A percentile compares a stretch with the other conserved stretches of the same genome.
These are phyloP conservation scores for Parazoanthus swiftii DNA, from an alignment of 92 coral and sea anemone genomes.

Conservation along the genomic window DNA sequence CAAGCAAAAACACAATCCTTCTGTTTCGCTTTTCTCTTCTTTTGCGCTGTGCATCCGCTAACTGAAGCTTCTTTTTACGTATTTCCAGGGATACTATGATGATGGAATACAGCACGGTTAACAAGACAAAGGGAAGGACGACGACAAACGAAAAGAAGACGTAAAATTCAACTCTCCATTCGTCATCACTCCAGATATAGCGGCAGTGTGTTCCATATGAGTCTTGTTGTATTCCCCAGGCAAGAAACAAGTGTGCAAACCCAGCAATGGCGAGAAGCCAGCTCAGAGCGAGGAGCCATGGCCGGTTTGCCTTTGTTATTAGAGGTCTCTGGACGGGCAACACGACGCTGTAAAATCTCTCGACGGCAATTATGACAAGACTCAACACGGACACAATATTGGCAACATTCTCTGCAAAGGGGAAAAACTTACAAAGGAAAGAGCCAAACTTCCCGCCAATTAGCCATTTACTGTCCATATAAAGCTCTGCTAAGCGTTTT, in stretches of 20 bases:
- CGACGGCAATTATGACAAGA: conserved; percentile 15
- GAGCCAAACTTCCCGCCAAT: conserved; percentile 29
- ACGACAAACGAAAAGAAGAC: conserved; percentile 17
- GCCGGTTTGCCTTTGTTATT: conserved; percentile 15
- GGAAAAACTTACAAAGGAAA: conserved; percentile 41
- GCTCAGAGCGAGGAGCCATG: conserved; percentile 6
- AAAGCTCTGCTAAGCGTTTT: conserved; percentile 19
- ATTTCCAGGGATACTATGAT: conserved; percentile 19
- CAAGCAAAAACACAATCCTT: conserved; percentile 9
- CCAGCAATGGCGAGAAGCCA: conserved; percentile 17
- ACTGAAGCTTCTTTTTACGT: conserved; percentile 14
- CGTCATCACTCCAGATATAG: not conserved
- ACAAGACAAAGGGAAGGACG: conserved; percentile 2
- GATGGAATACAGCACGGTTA: conserved; percentile 12
- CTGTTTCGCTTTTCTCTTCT: conserved; percentile 37
- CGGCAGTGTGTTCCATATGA: not conserved
- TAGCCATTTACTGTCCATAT: not conserved
- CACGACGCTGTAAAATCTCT: conserved; percentile 29
- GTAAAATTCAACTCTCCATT: conserved; percentile 28
- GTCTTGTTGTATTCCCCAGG: not conserved
- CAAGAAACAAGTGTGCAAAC: conserved; percentile 19
- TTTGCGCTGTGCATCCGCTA: conserved; percentile 30
- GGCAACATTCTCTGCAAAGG: conserved; percentile 31
- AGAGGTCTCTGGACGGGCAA: conserved; percentile 19
- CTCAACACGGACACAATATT: conserved; percentile 25